These are phyloP conservation scores for Anthonomus grandis DNA, from an alignment of 1,140 invertebrate species.

Conservation along the genomic window DNA sequence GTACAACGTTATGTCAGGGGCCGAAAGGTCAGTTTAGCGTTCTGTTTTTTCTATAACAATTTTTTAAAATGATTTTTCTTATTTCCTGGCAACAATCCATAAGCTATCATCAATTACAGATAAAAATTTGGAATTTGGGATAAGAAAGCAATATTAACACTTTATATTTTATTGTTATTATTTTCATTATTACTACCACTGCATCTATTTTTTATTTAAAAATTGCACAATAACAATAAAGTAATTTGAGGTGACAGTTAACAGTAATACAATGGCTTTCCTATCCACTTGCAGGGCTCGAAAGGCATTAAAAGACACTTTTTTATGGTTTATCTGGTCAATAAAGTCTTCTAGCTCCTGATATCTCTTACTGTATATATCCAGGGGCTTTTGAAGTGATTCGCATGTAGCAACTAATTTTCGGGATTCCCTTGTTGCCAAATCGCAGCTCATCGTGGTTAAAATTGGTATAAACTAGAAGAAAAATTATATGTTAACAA, in stretches of 20 bases:
- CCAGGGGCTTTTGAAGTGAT: not conserved
- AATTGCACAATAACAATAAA: conserved; percentile 5
- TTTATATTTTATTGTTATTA: too few species aligned
- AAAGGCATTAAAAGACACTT: not conserved
- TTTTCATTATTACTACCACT: too few species aligned
- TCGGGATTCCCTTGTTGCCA: not conserved
- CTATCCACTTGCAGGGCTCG: not conserved
- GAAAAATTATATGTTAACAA: not conserved
- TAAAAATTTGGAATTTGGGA: too few species aligned
- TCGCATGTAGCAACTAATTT: not conserved
- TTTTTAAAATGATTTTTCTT: too few species aligned
- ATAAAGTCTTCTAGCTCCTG: not conserved
- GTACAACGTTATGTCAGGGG: too few species aligned
- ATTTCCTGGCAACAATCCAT: too few species aligned
- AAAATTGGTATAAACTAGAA: not conserved
- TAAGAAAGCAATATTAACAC: too few species aligned
- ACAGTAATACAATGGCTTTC: not conserved
- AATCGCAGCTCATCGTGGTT: conserved; percentile 3
- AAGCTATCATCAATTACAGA: too few species aligned
- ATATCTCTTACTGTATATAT: not conserved
- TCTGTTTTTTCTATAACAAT: too few species aligned
- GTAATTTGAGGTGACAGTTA: not conserved
- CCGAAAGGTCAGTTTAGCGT: too few species aligned
- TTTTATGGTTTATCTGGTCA: not conserved
- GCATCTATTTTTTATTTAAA: not conserved